Conservation (phyloP, 1,140 invertebrate species). For the Drosophila virilis region DNA sequence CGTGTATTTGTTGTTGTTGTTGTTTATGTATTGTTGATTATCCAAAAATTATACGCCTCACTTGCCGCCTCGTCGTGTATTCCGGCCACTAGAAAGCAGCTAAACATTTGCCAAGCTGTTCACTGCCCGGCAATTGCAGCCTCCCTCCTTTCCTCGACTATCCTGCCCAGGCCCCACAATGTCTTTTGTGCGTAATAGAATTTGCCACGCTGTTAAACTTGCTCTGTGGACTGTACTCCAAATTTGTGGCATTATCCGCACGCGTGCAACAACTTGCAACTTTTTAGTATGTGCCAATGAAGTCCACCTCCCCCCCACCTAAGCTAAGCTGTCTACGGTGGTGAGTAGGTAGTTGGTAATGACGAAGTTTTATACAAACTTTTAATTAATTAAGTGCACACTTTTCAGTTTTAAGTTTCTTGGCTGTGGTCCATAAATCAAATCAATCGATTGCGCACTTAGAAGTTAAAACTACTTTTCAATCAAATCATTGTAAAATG, state of each 20-base stretch:
- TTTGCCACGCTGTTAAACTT: constrained; percentile 53
- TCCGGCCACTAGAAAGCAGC: constrained; percentile 45
- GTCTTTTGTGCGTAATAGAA: background rate
- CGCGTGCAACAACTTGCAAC: constrained; percentile 30
- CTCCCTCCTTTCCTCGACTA: background rate
- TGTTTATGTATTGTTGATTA: constrained; percentile 65
- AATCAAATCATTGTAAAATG: too few species aligned
- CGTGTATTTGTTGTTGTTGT: constrained; percentile 43
- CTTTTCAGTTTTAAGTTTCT: background rate
- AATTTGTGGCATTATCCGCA: constrained; percentile 37
- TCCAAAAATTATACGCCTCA: constrained; percentile 74
- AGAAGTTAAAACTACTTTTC: background rate
- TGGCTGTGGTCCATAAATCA: constrained; percentile 21
- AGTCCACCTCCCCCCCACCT: background rate
- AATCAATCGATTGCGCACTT: constrained; percentile 25
- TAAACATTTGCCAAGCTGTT: constrained; percentile 74
- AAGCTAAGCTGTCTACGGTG: background rate
- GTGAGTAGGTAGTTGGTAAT: background rate
- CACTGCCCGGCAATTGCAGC: constrained; percentile 34
- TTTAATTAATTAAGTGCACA: constrained; percentile 70
- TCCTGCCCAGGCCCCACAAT: too few species aligned
- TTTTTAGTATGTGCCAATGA: constrained; percentile 29
- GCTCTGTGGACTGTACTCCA: constrained; percentile 19
- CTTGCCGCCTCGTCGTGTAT: constrained; percentile 33
- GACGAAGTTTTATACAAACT: constrained; percentile 51